A percentile compares a stretch with the other conserved stretches of the same genome.
Conservation (phyloP, 2,888 invertebrate species). For the Yponomeuta malinellus region DNA sequence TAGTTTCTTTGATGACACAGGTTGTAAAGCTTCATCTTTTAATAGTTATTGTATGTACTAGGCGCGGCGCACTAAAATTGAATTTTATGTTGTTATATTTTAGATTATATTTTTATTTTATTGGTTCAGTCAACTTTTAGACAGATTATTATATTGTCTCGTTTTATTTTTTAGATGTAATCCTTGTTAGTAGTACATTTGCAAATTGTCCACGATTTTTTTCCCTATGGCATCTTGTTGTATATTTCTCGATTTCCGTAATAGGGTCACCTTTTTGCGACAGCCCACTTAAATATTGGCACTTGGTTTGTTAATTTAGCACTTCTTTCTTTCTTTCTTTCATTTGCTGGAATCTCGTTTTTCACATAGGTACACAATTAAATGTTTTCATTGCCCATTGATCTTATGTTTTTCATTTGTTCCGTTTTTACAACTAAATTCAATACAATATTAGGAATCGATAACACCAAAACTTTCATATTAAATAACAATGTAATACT, state of each 20-base stretch:
- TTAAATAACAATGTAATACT: slow-evolving; percentile 2
- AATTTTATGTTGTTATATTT: slow-evolving; percentile 62
- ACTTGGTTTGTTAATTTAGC: slow-evolving; percentile 60
- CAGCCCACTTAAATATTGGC: slow-evolving; percentile 55
- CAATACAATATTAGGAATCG: slow-evolving; percentile 8
- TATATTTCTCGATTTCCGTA: not conserved
- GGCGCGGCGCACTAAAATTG: slow-evolving; percentile 39
- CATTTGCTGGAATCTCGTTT: slow-evolving; percentile 49
- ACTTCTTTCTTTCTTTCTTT: slow-evolving; percentile 56
- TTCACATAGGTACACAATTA: slow-evolving; percentile 54
- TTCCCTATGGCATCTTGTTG: slow-evolving; percentile 1
- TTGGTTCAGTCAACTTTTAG: slow-evolving; percentile 57
- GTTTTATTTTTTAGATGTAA: slow-evolving; percentile 13
- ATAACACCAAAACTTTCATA: slow-evolving; percentile 6
- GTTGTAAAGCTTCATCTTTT: not conserved
- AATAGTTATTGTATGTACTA: not conserved
- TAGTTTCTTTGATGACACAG: too few species aligned
- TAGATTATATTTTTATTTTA: slow-evolving; percentile 65
- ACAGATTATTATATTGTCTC: slow-evolving; percentile 14
- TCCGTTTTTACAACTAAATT: slow-evolving; percentile 22
- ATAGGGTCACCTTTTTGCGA: not conserved
- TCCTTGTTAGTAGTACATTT: slow-evolving; percentile 6
- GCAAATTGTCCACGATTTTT: not conserved
- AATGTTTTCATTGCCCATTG: slow-evolving; percentile 54
- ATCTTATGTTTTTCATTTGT: slow-evolving; percentile 52